Conservation (phyloP, 2,797 vertebrate species). For the Argya squamiceps region DNA sequence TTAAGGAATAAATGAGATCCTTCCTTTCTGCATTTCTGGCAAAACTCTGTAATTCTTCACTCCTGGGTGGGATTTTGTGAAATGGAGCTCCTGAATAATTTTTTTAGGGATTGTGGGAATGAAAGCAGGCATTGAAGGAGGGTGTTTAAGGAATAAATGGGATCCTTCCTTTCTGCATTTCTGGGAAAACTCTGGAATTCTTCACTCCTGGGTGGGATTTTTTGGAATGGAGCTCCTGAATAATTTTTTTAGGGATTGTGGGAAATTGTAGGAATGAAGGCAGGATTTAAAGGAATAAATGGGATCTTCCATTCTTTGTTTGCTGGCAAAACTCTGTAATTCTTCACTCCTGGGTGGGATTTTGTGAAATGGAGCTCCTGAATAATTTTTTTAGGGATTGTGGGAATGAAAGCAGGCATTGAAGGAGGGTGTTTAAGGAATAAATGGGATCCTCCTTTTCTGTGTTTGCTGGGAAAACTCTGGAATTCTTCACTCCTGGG, state of each 20-base stretch:
- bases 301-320: neutral
- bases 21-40: no score
- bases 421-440: neutral
- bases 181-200: no score
- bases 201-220: no score
- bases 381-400: neutral
- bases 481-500: neutral
- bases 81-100: neutral
- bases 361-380: neutral
- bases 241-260: neutral
- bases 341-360: no score
- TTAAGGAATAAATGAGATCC: no score
- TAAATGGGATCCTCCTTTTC: neutral
- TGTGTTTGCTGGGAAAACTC: accelerated
- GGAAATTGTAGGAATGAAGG: neutral
- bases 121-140: neutral
- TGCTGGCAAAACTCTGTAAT: no score
- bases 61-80: no score
- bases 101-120: neutral
- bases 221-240: neutral
- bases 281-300: neutral
- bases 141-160: neutral
- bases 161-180: neutral
- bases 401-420: neutral
- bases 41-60: no score